Percentiles rank a stretch among this genome's conserved stretches.
These are phyloP conservation scores for Amphipyra tragopoginis DNA, from an alignment of 2,888 invertebrate species.

Conservation along the genomic window DNA sequence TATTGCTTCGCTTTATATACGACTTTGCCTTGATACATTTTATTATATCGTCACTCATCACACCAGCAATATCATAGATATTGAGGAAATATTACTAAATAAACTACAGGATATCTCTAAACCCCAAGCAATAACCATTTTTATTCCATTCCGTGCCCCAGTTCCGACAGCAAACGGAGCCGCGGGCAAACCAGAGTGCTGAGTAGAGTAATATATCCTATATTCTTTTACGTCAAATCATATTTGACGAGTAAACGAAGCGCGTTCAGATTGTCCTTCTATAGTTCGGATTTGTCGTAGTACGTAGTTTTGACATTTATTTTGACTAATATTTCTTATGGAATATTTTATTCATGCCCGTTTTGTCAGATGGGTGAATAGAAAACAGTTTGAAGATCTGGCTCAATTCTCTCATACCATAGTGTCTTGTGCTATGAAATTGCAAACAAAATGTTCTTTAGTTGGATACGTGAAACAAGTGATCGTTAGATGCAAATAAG, in stretches of 20 bases:
- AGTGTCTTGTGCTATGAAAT: no score
- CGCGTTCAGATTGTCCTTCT: conserved; percentile 38
- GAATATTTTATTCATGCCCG: conserved; percentile 26
- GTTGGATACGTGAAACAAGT: no score
- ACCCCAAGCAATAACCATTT: conserved; percentile 30
- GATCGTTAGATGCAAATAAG: no score
- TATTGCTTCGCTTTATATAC: no score
- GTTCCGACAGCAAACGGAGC: conserved; percentile 24
- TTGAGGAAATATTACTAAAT: conserved; percentile 24
- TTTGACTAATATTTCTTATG: conserved; percentile 6
- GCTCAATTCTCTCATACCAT: no score
- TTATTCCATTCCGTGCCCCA: conserved; percentile 25
- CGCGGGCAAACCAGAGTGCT: conserved; percentile 28
- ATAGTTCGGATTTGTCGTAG: conserved; percentile 30
- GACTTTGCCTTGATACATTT: no score
- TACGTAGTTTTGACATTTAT: conserved; percentile 12
- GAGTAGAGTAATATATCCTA: conserved; percentile 47
- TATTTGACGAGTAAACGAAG: conserved; percentile 52
- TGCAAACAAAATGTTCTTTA: no score
- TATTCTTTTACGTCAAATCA: conserved; percentile 50
- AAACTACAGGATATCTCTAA: conserved; percentile 10
- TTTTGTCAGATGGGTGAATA: conserved; percentile 14
- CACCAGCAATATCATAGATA: conserved; percentile 4
- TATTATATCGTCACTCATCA: background rate
- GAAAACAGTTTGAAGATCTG: background rate